A percentile compares a stretch with the other conserved stretches of the same genome.
These are phyloP conservation scores for Crotalus horridus DNA, from an alignment of 2,113 vertebrate genomes.

Conservation along the genomic window DNA sequence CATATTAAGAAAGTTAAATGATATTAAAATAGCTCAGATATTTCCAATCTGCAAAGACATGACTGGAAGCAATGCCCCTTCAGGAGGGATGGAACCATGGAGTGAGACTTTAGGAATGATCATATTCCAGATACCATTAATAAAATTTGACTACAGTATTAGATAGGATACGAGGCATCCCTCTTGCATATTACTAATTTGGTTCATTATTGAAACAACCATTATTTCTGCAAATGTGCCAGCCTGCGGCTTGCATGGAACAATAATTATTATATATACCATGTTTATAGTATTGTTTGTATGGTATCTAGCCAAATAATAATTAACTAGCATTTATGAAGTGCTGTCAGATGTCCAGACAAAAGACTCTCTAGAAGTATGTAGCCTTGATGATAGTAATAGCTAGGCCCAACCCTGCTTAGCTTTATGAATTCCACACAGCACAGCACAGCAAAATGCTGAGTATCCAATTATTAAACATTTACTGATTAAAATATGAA, in stretches of 20 bases:
- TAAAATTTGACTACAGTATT: neutral
- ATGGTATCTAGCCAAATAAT: neutral
- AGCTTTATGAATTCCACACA: conserved; percentile 47
- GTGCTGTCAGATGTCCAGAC: neutral
- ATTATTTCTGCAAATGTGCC: neutral
- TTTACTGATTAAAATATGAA: conserved; percentile 39
- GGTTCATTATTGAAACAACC: neutral
- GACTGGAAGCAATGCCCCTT: too few species aligned
- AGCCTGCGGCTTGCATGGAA: neutral
- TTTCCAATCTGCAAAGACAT: neutral
- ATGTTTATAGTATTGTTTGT: neutral
- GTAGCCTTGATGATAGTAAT: neutral
- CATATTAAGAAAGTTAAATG: neutral
- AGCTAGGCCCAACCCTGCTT: conserved; percentile 22
- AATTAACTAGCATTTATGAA: neutral
- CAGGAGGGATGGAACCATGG: neutral
- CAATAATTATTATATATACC: neutral
- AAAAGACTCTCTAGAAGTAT: neutral
- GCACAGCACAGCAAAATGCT: too few species aligned
- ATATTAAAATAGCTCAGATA: neutral
- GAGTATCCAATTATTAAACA: neutral
- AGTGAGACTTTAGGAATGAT: neutral
- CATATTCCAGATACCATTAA: neutral
- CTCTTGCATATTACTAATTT: neutral
- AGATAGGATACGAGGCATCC: neutral